Percentiles rank a stretch among this genome's conserved stretches.
Conservation (phyloP, 2,888 invertebrate genomes). For the Phania funesta region DNA sequence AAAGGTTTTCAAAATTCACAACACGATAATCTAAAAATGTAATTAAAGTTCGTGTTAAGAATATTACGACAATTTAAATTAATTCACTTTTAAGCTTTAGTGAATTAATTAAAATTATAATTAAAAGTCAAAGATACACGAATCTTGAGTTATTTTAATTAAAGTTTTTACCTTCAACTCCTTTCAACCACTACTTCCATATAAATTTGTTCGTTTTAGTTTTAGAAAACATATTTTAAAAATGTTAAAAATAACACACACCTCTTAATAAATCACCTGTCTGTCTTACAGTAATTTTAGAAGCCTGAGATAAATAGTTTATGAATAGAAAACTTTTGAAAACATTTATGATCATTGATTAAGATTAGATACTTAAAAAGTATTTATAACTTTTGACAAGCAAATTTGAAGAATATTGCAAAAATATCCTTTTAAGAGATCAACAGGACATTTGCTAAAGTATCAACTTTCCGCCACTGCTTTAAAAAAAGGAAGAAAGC, state of each 20-base stretch:
- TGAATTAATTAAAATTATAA: no score
- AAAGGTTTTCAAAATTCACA: no score
- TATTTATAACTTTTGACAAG: background rate
- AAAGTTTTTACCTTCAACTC: no score
- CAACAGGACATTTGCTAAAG: background rate
- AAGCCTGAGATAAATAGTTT: slow-evolving; percentile 54
- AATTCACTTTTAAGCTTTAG: no score
- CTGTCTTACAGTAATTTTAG: slow-evolving; percentile 41
- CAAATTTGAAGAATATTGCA: background rate
- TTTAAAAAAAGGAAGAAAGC: background rate
- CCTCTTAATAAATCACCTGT: background rate
- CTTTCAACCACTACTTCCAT: no score
- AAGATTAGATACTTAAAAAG: background rate
- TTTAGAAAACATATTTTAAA: background rate
- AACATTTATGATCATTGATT: background rate
- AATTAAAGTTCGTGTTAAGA: no score
- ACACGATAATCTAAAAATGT: no score
- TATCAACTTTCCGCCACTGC: slow-evolving; percentile 4
- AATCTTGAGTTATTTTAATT: no score
- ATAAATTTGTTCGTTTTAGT: no score
- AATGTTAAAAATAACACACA: background rate
- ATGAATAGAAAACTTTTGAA: background rate
- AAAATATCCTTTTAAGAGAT: background rate
- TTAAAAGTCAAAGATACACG: no score
- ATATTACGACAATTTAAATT: no score